A percentile compares a stretch with the other conserved stretches of the same genome.
phyloP scores from a whole-genome alignment of 1,140 invertebrate species.

The Lucilia cuprina region DNA sequence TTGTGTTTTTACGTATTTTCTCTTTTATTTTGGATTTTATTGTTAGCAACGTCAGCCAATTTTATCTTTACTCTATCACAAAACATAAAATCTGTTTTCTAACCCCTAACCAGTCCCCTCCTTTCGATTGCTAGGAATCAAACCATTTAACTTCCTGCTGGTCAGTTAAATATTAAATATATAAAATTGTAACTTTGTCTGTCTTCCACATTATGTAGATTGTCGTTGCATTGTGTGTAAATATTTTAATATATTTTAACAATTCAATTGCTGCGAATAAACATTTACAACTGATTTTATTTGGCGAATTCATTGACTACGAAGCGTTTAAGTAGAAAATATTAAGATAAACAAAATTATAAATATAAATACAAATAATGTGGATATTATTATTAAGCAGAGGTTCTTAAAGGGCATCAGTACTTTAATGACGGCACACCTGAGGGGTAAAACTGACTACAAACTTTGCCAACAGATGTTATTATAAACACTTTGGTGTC shows the following conservation, averaged over 20 bases:
- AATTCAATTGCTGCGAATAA: neutral
- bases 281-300: slow-evolving; percentile 11
- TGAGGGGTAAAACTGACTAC: no score
- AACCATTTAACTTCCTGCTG: neutral
- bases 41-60: slow-evolving; percentile 5
- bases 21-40: neutral
- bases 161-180: neutral
- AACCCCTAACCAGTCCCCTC: no score
- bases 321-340: neutral
- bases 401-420: no score
- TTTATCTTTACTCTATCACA: neutral
- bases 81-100: neutral
- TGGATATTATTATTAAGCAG: no score
- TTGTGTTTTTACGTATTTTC: no score
- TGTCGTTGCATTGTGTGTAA: no score
- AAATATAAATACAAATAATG: neutral
- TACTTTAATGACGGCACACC: no score
- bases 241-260: neutral
- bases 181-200: neutral
- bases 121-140: neutral
- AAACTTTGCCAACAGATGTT: no score
- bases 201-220: neutral
- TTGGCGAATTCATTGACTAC: neutral
- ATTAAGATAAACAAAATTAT: slow-evolving; percentile 11
- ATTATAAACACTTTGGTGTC: no score